These are phyloP conservation scores for Meles meles DNA, from an alignment of 2,113 vertebrate species.

Conservation along the genomic window DNA sequence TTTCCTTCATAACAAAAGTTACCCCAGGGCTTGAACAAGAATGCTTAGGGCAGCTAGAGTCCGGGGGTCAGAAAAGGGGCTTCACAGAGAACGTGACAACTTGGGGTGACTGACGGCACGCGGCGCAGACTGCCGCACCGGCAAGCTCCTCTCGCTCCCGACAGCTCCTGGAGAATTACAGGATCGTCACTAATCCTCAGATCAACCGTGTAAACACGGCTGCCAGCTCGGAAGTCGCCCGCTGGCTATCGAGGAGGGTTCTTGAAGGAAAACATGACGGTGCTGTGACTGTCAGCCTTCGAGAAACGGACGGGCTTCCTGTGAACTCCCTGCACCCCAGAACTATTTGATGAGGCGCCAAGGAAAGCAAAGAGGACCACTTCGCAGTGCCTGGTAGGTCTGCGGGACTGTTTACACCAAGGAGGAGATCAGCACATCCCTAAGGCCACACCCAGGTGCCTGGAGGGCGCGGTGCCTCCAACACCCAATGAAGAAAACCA, in stretches of 20 bases:
- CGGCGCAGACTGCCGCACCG: slow-evolving; percentile 51
- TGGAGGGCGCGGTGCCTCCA: background rate
- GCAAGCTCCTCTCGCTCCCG: slow-evolving; percentile 73
- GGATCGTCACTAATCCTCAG: slow-evolving; percentile 80
- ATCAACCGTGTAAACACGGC: slow-evolving; percentile 79
- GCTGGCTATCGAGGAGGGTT: slow-evolving; percentile 1
- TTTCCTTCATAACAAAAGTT: slow-evolving; percentile 30
- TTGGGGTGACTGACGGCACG: background rate
- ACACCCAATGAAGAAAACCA: background rate
- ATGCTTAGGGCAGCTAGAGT: slow-evolving; percentile 14
- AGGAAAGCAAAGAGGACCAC: background rate
- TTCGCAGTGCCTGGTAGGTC: fast-evolving
- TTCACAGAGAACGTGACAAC: slow-evolving; percentile 39
- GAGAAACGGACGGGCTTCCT: background rate
- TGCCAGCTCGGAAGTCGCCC: slow-evolving; percentile 69
- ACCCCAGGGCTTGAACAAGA: slow-evolving; percentile 20
- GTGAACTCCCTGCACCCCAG: background rate
- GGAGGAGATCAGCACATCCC: background rate
- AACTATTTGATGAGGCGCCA: background rate
- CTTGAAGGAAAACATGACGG: background rate
- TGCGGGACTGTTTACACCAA: background rate
- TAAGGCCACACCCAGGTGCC: background rate
- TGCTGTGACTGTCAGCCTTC: background rate
- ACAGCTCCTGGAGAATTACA: slow-evolving; percentile 76
- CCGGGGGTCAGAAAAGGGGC: background rate